phyloP scores from a whole-genome alignment of 2,888 invertebrate genomes.

The Galeruca laticollis region DNA sequence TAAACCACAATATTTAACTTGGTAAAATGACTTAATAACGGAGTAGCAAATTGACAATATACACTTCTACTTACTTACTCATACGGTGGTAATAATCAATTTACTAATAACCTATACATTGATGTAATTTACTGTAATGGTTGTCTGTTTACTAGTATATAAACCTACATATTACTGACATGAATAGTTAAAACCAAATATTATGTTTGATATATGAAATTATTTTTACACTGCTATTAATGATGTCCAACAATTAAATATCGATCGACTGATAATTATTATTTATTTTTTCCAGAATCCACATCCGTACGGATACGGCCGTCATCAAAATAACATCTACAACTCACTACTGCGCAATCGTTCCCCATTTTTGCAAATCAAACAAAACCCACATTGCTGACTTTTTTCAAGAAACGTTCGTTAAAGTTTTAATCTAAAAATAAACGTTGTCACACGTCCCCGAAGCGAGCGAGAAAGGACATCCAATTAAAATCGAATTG shows the following conservation, averaged over 20 bases:
- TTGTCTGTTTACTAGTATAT: no score
- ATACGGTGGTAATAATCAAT: no score
- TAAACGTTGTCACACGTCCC: slow-evolving; percentile 40
- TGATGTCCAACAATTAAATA: neutral
- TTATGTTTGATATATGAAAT: no score
- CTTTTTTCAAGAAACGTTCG: slow-evolving; percentile 41
- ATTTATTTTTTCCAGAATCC: slow-evolving; percentile 5
- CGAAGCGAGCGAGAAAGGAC: slow-evolving; percentile 42
- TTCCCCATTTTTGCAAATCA: slow-evolving; percentile 26
- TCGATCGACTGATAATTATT: neutral
- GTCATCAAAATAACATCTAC: slow-evolving; percentile 6
- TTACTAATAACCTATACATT: no score
- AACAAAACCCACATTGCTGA: slow-evolving; percentile 23
- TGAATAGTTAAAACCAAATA: no score
- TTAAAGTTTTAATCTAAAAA: slow-evolving; percentile 42
- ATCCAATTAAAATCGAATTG: slow-evolving; percentile 51
- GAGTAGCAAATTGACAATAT: no score
- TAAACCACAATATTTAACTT: no score
- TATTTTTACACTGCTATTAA: no score
- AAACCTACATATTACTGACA: no score
- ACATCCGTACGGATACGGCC: neutral
- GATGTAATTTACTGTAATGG: no score
- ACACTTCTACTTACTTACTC: no score
- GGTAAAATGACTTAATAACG: no score
- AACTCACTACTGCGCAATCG: slow-evolving; percentile 10